Evolutionary conservation across 2,888 invertebrate genomes (phyloP).

Genomic region (Synergus gifuensis): DNA sequence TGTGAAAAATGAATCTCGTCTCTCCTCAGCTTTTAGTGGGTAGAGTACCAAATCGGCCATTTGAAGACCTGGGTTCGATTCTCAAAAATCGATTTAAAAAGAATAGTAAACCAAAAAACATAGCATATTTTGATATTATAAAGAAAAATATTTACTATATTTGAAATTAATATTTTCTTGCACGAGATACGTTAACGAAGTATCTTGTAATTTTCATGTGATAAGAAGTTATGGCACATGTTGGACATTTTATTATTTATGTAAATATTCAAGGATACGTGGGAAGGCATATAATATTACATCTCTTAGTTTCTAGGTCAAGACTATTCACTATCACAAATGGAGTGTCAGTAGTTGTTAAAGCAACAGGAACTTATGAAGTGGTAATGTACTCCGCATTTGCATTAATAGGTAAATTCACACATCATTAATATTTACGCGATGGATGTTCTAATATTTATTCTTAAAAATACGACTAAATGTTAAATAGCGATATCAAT

Average conservation of each 20-base stretch:
- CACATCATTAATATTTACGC: background rate
- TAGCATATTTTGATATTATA: background rate
- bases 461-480: no score
- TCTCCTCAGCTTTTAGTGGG: no score
- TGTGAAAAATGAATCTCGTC: no score
- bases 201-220: background rate
- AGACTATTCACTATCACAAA: background rate
- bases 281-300: conserved; percentile 3
- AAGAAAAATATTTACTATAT: background rate
- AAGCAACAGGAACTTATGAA: background rate
- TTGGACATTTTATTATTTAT: background rate
- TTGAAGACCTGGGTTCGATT: no score
- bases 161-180: no score
- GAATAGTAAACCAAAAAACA: no score
- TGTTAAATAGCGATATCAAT: background rate
- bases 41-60: no score
- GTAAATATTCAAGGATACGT: background rate
- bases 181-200: no score
- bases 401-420: background rate
- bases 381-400: background rate
- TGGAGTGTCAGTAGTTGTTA: background rate
- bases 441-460: background rate
- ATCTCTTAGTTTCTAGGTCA: background rate
- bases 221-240: background rate
- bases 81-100: no score